Percentiles rank a stretch among this genome's conserved stretches.
Conservation (phyloP, 2,113 vertebrate genomes). For the Grammomys surdaster region DNA sequence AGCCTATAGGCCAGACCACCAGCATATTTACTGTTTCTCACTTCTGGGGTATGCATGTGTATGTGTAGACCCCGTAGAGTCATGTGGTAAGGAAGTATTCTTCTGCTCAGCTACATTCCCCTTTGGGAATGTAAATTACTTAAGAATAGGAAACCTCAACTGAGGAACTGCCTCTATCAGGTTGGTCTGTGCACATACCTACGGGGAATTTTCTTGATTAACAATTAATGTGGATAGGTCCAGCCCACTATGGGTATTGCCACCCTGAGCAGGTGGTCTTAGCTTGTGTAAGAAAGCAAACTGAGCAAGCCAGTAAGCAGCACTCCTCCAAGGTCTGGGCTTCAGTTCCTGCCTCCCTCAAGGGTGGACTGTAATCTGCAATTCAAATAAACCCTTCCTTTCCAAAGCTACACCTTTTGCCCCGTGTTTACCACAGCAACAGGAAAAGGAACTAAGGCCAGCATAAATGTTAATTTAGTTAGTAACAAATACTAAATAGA, state of each 20-base stretch:
- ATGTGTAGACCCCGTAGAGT: neutral
- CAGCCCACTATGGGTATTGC: neutral
- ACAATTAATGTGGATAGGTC: neutral
- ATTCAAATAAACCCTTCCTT: neutral
- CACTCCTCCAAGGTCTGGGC: neutral
- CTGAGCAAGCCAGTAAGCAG: neutral
- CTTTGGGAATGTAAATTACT: neutral
- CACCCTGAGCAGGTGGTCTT: neutral
- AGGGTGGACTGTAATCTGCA: neutral
- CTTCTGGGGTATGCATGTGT: neutral
- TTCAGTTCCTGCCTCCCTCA: neutral
- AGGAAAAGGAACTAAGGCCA: neutral
- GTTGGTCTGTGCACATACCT: neutral
- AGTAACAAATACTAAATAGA: neutral
- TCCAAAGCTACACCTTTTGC: neutral
- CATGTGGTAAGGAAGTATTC: neutral
- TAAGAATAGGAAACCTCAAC: neutral
- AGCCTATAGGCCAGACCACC: neutral
- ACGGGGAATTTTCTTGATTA: neutral
- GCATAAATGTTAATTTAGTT: slow-evolving; percentile 13
- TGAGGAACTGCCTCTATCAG: neutral
- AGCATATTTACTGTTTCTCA: slow-evolving; percentile 28
- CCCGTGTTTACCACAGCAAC: neutral
- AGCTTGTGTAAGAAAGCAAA: neutral
- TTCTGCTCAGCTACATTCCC: neutral